Evolutionary conservation across 2,113 vertebrate species (phyloP).

Genomic region (Pomatostomus ruficeps): DNA sequence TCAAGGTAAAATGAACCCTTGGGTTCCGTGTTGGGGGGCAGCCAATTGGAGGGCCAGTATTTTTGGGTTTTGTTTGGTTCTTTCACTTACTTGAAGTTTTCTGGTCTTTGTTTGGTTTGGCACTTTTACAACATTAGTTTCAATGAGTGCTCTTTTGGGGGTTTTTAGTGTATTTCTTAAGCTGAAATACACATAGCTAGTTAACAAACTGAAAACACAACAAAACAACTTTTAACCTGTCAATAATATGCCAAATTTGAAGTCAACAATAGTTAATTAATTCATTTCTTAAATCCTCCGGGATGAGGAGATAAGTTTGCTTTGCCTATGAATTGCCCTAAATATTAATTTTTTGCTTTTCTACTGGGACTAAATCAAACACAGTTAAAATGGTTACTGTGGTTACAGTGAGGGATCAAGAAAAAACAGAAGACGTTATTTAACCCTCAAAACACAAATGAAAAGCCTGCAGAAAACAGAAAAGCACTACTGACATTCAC

Average conservation of each 20-base stretch:
- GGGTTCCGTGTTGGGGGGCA: not conserved
- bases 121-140: not conserved
- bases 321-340: constrained; percentile 36
- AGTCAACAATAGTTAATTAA: constrained; percentile 42
- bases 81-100: not conserved
- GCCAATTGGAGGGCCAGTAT: fast-evolving
- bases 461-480: not conserved
- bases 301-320: constrained; percentile 7
- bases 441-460: constrained; percentile 36
- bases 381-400: constrained; percentile 68
- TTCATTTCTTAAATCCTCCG: not conserved
- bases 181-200: not conserved
- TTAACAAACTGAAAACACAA: not conserved
- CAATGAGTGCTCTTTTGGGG: not conserved
- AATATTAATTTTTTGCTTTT: constrained; percentile 55
- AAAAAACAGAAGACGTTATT: not conserved
- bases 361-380: constrained; percentile 56
- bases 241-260: not conserved
- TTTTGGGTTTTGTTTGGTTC: not conserved
- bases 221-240: constrained; percentile 6
- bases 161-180: not conserved
- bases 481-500: not conserved
- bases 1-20: not conserved
- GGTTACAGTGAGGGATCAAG: constrained; percentile 51
- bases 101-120: not conserved